Evolutionary conservation across 2,113 vertebrate genomes (phyloP).

Genomic region (Enhydra lutris): DNA sequence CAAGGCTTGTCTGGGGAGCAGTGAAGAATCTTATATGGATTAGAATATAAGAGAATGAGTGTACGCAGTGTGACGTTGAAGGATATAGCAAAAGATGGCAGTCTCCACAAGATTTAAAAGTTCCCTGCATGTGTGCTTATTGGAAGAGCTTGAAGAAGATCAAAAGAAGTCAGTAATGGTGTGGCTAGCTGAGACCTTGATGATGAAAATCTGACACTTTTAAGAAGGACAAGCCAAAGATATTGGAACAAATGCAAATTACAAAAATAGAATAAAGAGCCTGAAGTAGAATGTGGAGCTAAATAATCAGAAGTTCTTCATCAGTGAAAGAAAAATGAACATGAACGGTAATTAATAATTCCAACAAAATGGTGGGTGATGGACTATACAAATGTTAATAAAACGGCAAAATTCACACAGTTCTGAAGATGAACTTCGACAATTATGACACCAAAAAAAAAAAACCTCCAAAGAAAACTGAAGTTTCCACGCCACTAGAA

Average conservation of each 20-base stretch:
- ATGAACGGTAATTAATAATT: background rate
- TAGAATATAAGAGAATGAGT: background rate
- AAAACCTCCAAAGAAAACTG: background rate
- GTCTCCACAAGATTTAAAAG: background rate
- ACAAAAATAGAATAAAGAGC: background rate
- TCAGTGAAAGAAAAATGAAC: background rate
- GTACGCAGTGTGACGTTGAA: background rate
- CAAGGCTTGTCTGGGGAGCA: background rate
- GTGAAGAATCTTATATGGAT: background rate
- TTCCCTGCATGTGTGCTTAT: background rate
- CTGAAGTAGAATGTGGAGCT: background rate
- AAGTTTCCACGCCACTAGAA: background rate
- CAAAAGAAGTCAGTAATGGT: background rate
- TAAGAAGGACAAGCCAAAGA: background rate
- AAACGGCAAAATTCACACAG: background rate
- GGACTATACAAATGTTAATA: background rate
- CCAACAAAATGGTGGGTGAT: background rate
- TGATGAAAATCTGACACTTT: background rate
- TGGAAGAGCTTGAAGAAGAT: background rate
- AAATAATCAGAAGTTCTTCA: background rate
- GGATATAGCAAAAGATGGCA: background rate
- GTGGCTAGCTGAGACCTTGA: background rate
- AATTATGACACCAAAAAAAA: background rate
- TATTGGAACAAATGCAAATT: background rate
- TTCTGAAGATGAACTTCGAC: background rate